Percentiles rank a stretch among this genome's conserved stretches.
Conservation (phyloP, 2,113 vertebrate genomes). For the Paramormyrops kingsleyae region DNA sequence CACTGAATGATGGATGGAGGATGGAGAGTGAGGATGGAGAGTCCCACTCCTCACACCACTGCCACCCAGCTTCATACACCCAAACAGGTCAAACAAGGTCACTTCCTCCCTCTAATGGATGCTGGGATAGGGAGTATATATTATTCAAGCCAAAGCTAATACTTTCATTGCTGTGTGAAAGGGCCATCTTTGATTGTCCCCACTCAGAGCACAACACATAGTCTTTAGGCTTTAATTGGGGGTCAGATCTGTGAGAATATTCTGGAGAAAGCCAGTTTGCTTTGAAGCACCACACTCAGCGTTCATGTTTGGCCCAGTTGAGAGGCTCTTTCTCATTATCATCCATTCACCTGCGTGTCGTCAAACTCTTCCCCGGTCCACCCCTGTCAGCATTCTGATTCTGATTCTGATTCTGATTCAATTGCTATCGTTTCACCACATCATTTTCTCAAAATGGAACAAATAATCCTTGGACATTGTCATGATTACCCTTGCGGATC, state of each 20-base stretch:
- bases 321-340: background rate
- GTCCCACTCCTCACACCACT: background rate
- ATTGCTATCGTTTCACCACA: background rate
- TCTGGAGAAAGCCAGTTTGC: background rate
- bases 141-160: background rate
- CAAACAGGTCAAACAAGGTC: background rate
- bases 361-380: background rate
- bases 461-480: background rate
- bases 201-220: background rate
- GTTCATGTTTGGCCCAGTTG: background rate
- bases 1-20: too few relatives aligned
- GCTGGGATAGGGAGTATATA: background rate
- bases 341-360: background rate
- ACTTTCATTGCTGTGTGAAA: background rate
- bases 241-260: background rate
- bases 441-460: background rate
- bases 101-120: background rate
- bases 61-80: background rate
- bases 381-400: too few relatives aligned
- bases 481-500: background rate
- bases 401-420: background rate
- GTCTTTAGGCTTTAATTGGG: background rate
- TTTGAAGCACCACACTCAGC: background rate
- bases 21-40: background rate
- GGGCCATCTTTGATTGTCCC: background rate